Percentiles rank a stretch among this genome's conserved stretches.
phyloP scores from a whole-genome alignment of 2,797 vertebrate species.

The Peromyscus eremicus region DNA sequence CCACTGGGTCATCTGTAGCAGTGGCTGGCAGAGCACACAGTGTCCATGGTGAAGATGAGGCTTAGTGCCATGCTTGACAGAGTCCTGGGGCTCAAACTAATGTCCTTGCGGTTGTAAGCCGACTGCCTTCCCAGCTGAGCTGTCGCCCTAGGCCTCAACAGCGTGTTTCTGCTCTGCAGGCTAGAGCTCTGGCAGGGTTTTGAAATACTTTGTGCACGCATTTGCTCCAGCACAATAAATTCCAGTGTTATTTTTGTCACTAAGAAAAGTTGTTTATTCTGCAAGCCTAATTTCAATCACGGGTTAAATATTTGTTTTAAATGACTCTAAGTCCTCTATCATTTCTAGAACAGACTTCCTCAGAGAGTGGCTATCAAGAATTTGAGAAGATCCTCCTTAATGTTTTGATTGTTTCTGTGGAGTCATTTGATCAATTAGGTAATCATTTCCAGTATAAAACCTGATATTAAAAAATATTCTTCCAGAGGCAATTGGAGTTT shows the following conservation, averaged over 20 bases:
- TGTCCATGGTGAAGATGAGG: neutral
- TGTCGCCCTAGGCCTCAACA: neutral
- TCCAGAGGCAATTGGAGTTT: conserved; percentile 69
- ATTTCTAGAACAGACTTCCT: conserved; percentile 41
- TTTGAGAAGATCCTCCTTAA: conserved; percentile 62
- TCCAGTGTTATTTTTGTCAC: neutral
- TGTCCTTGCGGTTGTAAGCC: neutral
- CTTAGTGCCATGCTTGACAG: neutral
- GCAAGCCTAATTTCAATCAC: conserved; percentile 54
- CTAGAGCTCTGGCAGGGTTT: neutral
- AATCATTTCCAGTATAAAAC: conserved; percentile 69
- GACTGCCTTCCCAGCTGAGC: neutral
- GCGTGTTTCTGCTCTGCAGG: neutral
- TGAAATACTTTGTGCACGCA: neutral
- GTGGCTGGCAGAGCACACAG: accelerated
- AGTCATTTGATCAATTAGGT: conserved; percentile 69
- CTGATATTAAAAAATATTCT: conserved; percentile 48
- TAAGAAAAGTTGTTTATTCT: conserved; percentile 40
- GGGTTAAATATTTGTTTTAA: conserved; percentile 58
- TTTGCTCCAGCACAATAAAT: conserved; percentile 44
- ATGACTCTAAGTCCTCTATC: conserved; percentile 55
- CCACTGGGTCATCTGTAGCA: neutral
- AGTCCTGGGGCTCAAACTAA: neutral
- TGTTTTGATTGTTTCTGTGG: conserved; percentile 56
- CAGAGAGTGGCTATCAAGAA: conserved; percentile 49